These are phyloP conservation scores for Athripsodes cinereus DNA, from an alignment of 2,888 invertebrate genomes.

Conservation along the genomic window DNA sequence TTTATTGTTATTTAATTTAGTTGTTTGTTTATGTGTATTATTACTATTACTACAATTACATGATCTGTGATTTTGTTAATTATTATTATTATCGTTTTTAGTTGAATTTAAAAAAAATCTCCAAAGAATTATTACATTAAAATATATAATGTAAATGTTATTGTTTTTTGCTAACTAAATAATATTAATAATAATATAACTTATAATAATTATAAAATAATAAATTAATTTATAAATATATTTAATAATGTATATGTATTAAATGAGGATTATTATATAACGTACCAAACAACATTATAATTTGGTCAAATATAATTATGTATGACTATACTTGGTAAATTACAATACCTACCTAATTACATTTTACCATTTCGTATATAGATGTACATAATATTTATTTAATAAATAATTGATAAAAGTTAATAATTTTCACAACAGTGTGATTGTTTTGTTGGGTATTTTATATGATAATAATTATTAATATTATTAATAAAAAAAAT, in stretches of 20 bases:
- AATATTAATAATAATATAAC: not conserved
- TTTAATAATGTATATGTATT: not conserved
- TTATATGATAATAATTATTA: slow-evolving; percentile 4
- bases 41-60: not conserved
- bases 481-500: not conserved
- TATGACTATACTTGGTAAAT: too few relatives aligned
- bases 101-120: not conserved
- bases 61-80: slow-evolving; percentile 1
- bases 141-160: not conserved
- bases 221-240: not conserved
- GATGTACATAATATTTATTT: slow-evolving; percentile 8
- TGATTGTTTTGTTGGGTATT: slow-evolving; percentile 22
- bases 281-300: not conserved
- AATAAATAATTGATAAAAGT: slow-evolving; percentile 12
- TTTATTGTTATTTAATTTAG: not conserved
- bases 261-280: not conserved
- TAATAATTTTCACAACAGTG: slow-evolving; percentile 9
- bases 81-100: not conserved
- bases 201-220: not conserved
- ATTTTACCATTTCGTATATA: not conserved
- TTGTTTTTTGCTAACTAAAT: not conserved
- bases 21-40: not conserved
- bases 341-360: not conserved
- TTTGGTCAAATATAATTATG: too few relatives aligned
- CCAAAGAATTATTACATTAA: not conserved